Evolutionary conservation across 2,113 vertebrate species (phyloP).

Genomic region (Aegotheles bennettii): DNA sequence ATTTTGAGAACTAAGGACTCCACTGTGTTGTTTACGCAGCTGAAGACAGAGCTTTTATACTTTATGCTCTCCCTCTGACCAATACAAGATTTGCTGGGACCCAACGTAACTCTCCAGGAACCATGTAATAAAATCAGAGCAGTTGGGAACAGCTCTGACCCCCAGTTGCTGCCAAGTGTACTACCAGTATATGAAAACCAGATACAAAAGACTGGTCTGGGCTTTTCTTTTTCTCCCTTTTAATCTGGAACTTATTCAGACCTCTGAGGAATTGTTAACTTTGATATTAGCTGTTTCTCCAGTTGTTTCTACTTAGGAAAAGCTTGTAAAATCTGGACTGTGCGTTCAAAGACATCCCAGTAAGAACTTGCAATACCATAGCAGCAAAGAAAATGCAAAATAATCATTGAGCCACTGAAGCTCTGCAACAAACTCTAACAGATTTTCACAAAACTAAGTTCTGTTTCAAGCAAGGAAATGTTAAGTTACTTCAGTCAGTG

Average conservation of each 20-base stretch:
- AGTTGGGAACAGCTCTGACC: not conserved
- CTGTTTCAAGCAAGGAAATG: not conserved
- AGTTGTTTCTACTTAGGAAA: not conserved
- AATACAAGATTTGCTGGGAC: not conserved
- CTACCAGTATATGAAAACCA: not conserved
- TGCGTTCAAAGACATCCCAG: not conserved
- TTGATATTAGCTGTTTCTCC: not conserved
- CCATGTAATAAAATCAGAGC: not conserved
- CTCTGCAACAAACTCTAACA: not conserved
- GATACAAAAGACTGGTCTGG: not conserved
- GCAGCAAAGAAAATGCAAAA: constrained; percentile 1
- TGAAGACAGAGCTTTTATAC: not conserved
- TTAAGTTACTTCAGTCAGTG: not conserved
- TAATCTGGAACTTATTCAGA: not conserved
- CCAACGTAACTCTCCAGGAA: not conserved
- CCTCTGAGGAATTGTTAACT: not conserved
- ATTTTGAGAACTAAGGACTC: not conserved
- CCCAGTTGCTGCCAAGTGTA: not conserved
- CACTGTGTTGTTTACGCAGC: not conserved
- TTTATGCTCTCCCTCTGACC: not conserved
- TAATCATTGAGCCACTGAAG: not conserved
- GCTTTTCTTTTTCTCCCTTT: not conserved
- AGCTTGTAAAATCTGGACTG: not conserved
- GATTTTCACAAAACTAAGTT: not conserved
- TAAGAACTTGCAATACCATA: not conserved